Evolutionary conservation across 2,113 vertebrate genomes (phyloP), one percentile per base, ranked within the genome.

Genomic region (Brachyhypopomus gauderio): DNA sequence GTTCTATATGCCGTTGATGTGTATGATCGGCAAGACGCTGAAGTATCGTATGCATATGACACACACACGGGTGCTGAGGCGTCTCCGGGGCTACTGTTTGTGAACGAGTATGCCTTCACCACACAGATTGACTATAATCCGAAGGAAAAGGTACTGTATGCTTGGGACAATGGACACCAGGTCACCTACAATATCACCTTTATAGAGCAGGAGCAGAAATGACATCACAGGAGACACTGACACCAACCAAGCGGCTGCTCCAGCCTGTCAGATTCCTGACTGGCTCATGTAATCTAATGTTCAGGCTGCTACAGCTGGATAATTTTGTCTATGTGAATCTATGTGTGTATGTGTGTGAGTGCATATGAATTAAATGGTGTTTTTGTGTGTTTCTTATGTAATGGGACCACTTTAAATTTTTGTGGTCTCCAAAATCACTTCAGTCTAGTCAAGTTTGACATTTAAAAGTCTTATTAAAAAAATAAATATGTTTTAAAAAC

Each of bases 81-180:
- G 2, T 90, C 89, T 55, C 97, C 95, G 12, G 94, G 91, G 19
- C 90, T 99, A 90, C 91, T 94, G 69, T 98, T 99, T 90, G 93
- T 91, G 91, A 98, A 96, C 0, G 92, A 94, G 85, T 93, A 94
- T 6, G 90, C 95, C 84, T 96, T 93, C 90, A 98, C 96, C 85
- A 98, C 97, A 0, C 97, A 98, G 90, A 91, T 99, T 0, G 96
- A 98, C 95, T 99, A 99, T 89, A 98, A 98, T 88, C 97, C 97
- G 59, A 96, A 95, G 87, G 97, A 99, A 88, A 96, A 95, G 69
- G 88, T 97, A 82, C 92, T 98, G 62, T 98, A 98, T 0, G 97
- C 96, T 77, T 98, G 97, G 97, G 97, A 99, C 93, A 98, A 97
- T 1, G 97, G 97, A 72, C 94, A 98, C 83, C 97, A 99, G 92